Evolutionary conservation across 2,113 vertebrate species (phyloP), one percentile per base, ranked within the genome.

Genomic region (Pterocles orientalis): DNA sequence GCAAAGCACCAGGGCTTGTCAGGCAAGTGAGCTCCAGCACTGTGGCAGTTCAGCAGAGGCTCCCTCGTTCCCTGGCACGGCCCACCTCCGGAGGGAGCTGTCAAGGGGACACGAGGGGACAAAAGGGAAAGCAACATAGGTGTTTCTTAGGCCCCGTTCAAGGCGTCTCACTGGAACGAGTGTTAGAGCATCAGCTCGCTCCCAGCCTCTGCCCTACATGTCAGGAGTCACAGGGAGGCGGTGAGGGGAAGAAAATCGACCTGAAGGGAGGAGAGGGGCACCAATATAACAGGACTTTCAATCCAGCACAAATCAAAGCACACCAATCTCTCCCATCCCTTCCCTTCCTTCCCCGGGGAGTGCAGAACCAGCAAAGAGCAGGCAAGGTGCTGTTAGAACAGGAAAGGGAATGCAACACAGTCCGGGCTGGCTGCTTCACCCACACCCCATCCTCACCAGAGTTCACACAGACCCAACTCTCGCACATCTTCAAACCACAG

Each of bases 311-410:
- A 81, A 95, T 86, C 62, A 88, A 95, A 95, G 80, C 88, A 95
- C 68, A 93, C 9, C 88, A 54, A n/a, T 60, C 82, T 92, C 91
- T 95, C 92, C 89, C 86, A 82, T 87, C 89, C 94, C 93, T 89
- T 95, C 94, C 95, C 75, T 76, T 93, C 85, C 39, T 90, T 95
- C 66, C 92, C 78, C 34, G 1, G 83, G 80, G 86, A 94, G 78
- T 50, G 88, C 78, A 85, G 94, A 86, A 93, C 77, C 88, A 94
- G 92, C 94, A 88, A 58, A 92, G 79, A 91, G 94, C 90, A 95
- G 90, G 92, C 88, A 92, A 97, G 72, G 93, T 91, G 95, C 91
- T 96, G 92, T 95, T 96, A 97, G 94, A 95, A 92, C n/a, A 90
- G 91, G 80, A 90, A 93, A 95, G 88, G 86, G 85, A 93, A 92